Percentiles rank a stretch among this genome's conserved stretches.
These are phyloP conservation scores for Amaurobius ferox DNA, from an alignment of 2,888 invertebrate genomes.

Conservation along the genomic window DNA sequence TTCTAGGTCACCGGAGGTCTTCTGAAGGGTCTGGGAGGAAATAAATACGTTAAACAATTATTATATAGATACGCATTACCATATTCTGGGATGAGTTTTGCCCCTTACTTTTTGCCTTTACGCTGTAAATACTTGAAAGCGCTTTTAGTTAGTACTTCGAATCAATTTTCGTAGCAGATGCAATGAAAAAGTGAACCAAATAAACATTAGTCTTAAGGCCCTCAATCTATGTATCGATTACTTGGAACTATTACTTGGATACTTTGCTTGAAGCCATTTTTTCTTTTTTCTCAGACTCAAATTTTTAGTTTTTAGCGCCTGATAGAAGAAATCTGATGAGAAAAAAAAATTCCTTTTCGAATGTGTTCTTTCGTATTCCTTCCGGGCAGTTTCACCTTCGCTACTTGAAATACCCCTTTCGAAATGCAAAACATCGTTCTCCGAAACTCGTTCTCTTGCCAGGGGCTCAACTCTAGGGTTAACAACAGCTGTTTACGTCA, in stretches of 20 bases:
- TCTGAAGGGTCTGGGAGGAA: too few species aligned
- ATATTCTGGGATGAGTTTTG: too few species aligned
- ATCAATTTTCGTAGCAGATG: too few species aligned
- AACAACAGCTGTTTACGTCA: constrained; percentile 25
- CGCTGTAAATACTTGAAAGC: too few species aligned
- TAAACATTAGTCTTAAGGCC: neutral
- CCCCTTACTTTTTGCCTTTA: too few species aligned
- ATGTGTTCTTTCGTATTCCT: neutral
- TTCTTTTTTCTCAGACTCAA: neutral
- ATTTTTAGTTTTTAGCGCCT: neutral
- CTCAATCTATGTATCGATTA: neutral
- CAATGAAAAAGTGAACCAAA: neutral
- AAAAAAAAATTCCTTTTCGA: neutral
- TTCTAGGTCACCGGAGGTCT: too few species aligned
- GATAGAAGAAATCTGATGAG: constrained; percentile 11
- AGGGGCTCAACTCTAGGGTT: neutral
- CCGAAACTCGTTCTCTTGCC: constrained; percentile 7
- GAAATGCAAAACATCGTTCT: constrained; percentile 27
- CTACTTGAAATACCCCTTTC: neutral
- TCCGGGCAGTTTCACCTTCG: constrained; percentile 6
- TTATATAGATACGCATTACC: too few species aligned
- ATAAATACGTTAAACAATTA: too few species aligned
- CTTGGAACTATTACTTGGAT: constrained; percentile 10
- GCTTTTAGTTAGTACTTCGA: too few species aligned
- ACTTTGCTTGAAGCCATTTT: neutral